Percentiles rank a stretch among this genome's conserved stretches.
Evolutionary conservation across 2,888 invertebrate species (phyloP).

Genomic region (Sesia bembeciformis): DNA sequence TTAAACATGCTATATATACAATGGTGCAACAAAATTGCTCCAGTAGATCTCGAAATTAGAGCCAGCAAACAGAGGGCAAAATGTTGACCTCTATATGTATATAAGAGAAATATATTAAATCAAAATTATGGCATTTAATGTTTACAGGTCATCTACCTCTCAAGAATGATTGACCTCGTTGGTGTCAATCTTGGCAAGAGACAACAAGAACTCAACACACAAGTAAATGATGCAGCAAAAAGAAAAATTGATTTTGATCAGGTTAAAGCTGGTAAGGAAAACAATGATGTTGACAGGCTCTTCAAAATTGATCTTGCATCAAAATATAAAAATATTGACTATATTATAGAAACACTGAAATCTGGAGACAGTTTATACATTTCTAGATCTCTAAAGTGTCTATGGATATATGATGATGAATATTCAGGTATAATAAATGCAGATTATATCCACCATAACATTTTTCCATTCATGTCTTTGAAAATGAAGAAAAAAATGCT

Average conservation of each 20-base stretch:
- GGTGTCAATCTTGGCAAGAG: slow-evolving; percentile 28
- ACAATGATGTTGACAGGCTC: slow-evolving; percentile 36
- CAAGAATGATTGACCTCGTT: slow-evolving; percentile 24
- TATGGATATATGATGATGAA: slow-evolving; percentile 34
- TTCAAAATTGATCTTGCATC: slow-evolving; percentile 50
- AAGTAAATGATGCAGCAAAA: slow-evolving; percentile 22
- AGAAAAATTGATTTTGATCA: slow-evolving; percentile 19
- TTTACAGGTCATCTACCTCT: not conserved
- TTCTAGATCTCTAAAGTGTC: slow-evolving; percentile 36
- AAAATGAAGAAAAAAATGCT: slow-evolving; percentile 45
- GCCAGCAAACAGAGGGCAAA: too few species aligned
- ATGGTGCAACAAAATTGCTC: too few species aligned
- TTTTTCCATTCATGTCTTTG: slow-evolving; percentile 43
- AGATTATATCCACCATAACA: slow-evolving; percentile 28
- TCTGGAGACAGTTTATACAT: slow-evolving; percentile 38
- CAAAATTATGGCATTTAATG: not conserved
- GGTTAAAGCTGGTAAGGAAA: slow-evolving; percentile 18
- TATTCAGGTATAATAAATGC: slow-evolving; percentile 29
- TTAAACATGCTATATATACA: too few species aligned
- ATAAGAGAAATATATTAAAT: too few species aligned
- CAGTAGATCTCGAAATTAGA: too few species aligned
- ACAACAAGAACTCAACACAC: slow-evolving; percentile 28
- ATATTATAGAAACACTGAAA: slow-evolving; percentile 36
- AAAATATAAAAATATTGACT: slow-evolving; percentile 32
- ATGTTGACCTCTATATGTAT: too few species aligned